These are phyloP conservation scores for Sebastes schlegelii DNA, from an alignment of 2,113 vertebrate genomes.

Conservation along the genomic window DNA sequence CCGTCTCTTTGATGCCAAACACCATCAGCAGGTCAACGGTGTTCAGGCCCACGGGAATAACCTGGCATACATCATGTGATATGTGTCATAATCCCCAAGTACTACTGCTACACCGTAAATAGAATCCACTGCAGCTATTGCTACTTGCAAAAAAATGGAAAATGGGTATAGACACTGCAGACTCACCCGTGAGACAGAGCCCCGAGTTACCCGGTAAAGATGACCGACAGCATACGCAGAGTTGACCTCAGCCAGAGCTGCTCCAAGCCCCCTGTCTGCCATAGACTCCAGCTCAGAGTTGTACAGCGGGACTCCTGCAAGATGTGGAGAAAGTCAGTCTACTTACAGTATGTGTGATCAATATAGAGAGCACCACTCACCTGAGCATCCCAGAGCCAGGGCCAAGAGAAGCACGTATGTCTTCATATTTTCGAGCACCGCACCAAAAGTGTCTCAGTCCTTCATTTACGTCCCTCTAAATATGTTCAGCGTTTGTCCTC, in stretches of 20 bases:
- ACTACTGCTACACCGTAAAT: not conserved
- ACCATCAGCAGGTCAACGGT: constrained; percentile 66
- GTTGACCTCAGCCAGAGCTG: constrained; percentile 72
- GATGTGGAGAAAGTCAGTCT: not conserved
- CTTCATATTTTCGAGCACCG: constrained; percentile 65
- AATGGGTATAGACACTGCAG: not conserved
- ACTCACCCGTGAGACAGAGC: constrained; percentile 64
- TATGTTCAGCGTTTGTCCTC: not conserved
- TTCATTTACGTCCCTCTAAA: constrained; percentile 34
- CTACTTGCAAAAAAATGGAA: not conserved
- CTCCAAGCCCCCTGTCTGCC: constrained; percentile 51
- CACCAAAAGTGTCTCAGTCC: not conserved
- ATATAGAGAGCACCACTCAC: constrained; percentile 53
- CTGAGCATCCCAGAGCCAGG: constrained; percentile 62
- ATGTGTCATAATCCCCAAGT: not conserved
- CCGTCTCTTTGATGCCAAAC: constrained; percentile 72
- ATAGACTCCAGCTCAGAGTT: constrained; percentile 48
- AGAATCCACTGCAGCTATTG: not conserved
- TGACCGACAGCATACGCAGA: constrained; percentile 7
- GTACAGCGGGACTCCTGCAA: constrained; percentile 56
- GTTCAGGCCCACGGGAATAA: constrained; percentile 56
- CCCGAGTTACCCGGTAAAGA: constrained; percentile 68
- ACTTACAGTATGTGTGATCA: accelerated
- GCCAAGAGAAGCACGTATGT: constrained; percentile 33
- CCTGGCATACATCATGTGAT: constrained; percentile 39